Evolutionary conservation across 1,140 invertebrate genomes (phyloP), one percentile per base, ranked within the genome.

Genomic region (Acromyrmex echinatior): DNA sequence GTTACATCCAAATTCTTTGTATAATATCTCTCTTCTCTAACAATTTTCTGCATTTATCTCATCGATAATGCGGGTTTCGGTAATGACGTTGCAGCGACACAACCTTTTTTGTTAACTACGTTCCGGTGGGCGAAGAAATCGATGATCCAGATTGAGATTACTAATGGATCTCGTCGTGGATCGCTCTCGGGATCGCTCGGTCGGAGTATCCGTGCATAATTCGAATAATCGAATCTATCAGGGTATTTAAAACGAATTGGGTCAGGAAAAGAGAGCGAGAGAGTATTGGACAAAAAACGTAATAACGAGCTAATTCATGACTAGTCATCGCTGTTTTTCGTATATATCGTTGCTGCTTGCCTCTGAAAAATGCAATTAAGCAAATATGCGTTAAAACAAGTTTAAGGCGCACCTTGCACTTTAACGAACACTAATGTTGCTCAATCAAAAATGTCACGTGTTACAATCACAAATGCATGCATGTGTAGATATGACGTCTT

Each of bases 221-320:
- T 92, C 84, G 87, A 18, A 53, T 89, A 91, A 92, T 92, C 87
- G 89, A 92, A 92, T 91, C 82, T 88, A 87, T 49, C 68, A 77
- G 56, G 74, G 62, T 73, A 77, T 74, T 89, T 89, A 88, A 86
- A 74, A 76, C 39, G 35, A 79, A 86, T 86, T 77, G n/a, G 77
- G 21, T 60, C 68, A 82, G 56, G 51, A 18, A 45, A 51, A 70
- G 51, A 60, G 31, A 79, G 25, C 5, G 49, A 63, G 28, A 53
- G 45, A 65, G 12, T 12, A 31, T 49, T 39, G 60, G 51, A 60
- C n/a, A 86, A 86, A 81, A 81, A 86, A 81, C 85, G 35, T 81
- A 80, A 86, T 18, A 31, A 85, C 63, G 73, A 76, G 53, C 18
- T 25, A 28, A 71, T 65, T 77, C 80, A 62, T 18, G 39, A 62